phyloP scores from a whole-genome alignment of 2,113 vertebrate species.

The Campylomormyrus numenius region DNA sequence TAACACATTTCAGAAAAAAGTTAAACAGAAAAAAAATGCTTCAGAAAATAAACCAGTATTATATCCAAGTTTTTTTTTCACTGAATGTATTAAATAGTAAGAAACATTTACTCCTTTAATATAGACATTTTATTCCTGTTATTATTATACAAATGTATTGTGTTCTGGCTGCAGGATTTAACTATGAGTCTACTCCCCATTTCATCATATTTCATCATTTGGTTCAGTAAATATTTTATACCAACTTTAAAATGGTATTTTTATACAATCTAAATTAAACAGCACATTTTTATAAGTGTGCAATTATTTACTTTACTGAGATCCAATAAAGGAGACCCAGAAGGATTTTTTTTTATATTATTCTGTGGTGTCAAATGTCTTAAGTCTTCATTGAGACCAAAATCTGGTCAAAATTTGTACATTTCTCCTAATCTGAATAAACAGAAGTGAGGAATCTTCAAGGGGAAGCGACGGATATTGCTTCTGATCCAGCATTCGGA shows the following conservation, averaged over 20 bases:
- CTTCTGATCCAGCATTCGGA: constrained; percentile 22
- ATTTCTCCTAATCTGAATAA: constrained; percentile 24
- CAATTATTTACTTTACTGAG: neutral
- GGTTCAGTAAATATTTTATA: neutral
- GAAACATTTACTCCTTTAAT: neutral
- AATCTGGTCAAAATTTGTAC: constrained; percentile 13
- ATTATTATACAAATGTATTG: neutral
- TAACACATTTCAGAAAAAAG: neutral
- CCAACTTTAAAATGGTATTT: neutral
- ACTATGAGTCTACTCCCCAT: neutral
- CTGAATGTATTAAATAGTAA: neutral
- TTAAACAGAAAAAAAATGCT: neutral
- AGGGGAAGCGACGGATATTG: constrained; percentile 18
- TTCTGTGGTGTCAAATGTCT: neutral
- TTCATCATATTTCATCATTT: constrained; percentile 12
- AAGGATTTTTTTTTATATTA: neutral
- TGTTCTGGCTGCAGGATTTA: neutral
- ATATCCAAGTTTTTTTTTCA: neutral
- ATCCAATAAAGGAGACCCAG: neutral
- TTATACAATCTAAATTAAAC: neutral
- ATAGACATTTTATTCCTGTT: neutral
- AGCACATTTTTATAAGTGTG: neutral
- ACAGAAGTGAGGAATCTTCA: constrained; percentile 23
- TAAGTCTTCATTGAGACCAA: neutral
- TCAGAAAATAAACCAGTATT: neutral